Conservation (phyloP, 2,113 vertebrate genomes). For the Oxyruncus cristatus region DNA sequence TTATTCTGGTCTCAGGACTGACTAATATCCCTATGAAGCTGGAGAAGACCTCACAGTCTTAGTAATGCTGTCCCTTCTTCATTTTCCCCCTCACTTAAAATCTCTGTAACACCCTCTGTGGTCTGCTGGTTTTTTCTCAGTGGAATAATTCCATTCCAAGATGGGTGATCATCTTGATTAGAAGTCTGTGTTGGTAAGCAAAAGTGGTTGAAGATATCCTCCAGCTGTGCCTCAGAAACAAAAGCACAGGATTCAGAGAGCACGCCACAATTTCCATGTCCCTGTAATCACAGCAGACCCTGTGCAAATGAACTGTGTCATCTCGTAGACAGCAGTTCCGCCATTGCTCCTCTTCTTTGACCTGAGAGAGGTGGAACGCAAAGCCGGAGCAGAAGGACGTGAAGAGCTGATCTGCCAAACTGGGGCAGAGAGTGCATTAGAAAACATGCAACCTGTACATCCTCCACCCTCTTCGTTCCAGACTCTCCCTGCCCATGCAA, state of each 20-base stretch:
- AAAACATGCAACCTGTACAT: neutral
- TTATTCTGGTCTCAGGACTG: neutral
- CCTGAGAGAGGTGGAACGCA: neutral
- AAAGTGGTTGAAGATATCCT: neutral
- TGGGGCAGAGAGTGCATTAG: neutral
- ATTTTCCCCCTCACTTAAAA: neutral
- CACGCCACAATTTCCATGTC: neutral
- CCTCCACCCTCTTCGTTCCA: neutral
- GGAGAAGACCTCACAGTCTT: neutral
- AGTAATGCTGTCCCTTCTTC: neutral
- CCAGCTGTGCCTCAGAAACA: neutral
- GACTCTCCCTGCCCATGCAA: neutral
- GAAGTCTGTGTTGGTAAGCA: neutral
- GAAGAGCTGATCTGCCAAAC: neutral
- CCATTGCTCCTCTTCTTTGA: neutral
- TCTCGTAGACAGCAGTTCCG: neutral
- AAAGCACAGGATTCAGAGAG: neutral
- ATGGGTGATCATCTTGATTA: neutral
- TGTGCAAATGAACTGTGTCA: neutral
- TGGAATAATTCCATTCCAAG: neutral
- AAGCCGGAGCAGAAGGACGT: neutral
- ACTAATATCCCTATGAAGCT: neutral
- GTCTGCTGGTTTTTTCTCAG: neutral
- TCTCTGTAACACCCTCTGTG: neutral
- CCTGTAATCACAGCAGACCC: neutral